phyloP scores from a whole-genome alignment of 2,797 vertebrate genomes.

The Trichosurus vulpecula region DNA sequence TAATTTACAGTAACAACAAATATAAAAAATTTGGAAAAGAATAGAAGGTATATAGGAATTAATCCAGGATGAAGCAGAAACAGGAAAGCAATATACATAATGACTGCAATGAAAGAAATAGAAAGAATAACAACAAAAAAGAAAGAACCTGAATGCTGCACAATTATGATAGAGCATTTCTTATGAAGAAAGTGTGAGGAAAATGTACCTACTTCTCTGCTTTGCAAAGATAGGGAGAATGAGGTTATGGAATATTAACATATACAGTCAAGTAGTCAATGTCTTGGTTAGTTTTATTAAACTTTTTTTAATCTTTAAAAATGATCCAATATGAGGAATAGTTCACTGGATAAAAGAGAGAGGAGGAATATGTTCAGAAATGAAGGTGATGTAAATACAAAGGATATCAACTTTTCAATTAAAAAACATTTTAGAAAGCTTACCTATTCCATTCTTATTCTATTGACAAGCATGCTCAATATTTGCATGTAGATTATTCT shows the following conservation, averaged over 20 bases:
- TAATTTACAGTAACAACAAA: not conserved
- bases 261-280: not conserved
- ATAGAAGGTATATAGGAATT: not conserved
- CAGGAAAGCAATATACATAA: not conserved
- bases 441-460: not conserved
- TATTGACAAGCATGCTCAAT: not conserved
- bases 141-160: not conserved
- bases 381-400: not conserved
- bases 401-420: not conserved
- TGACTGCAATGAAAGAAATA: not conserved
- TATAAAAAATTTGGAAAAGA: not conserved
- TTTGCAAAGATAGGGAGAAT: not conserved
- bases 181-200: not conserved
- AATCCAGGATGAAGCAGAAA: not conserved
- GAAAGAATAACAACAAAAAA: not conserved
- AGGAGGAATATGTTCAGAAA: not conserved
- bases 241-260: not conserved
- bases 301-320: not conserved
- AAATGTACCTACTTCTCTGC: not conserved
- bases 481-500: not conserved
- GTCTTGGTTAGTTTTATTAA: not conserved
- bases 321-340: not conserved
- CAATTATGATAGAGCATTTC: not conserved
- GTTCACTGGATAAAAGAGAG: not conserved
- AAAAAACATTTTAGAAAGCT: not conserved